A percentile compares a stretch with the other conserved stretches of the same genome.
phyloP scores from a whole-genome alignment of 2,888 invertebrate genomes.

The Papilio demoleus region DNA sequence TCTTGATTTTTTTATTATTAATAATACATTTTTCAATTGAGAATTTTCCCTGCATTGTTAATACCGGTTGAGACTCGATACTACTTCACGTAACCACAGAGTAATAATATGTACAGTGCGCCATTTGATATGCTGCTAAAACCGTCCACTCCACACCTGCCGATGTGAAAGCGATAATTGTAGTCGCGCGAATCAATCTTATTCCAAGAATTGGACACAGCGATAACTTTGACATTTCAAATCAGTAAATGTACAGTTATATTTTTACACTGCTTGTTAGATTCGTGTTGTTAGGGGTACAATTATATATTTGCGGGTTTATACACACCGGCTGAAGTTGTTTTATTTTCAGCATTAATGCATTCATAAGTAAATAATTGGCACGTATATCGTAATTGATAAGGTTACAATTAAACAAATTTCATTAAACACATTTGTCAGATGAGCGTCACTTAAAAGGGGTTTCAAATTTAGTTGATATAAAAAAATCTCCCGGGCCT shows the following conservation, averaged over 20 bases:
- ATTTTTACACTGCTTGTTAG: constrained; percentile 5
- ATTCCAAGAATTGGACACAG: constrained; percentile 35
- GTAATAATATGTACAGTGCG: constrained; percentile 16
- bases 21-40: neutral
- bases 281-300: constrained; percentile 7
- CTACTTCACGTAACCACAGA: neutral
- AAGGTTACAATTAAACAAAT: no score
- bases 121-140: constrained; percentile 22
- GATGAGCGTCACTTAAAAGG: no score
- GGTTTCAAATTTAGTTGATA: no score
- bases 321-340: neutral
- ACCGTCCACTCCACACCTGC: constrained; percentile 23
- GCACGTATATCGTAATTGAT: no score
- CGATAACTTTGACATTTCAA: constrained; percentile 26
- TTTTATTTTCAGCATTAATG: no score
- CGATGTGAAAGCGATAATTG: constrained; percentile 40
- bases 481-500: no score
- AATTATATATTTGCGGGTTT: neutral
- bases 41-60: neutral
- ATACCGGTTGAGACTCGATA: constrained; percentile 19
- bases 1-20: no score
- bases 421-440: no score
- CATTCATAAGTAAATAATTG: no score
- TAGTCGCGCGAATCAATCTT: constrained; percentile 41
- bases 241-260: constrained; percentile 13